Percentiles rank a stretch among this genome's conserved stretches.
These are phyloP conservation scores for Pseudochirops cupreus DNA, from an alignment of 2,797 vertebrate genomes.

Conservation along the genomic window DNA sequence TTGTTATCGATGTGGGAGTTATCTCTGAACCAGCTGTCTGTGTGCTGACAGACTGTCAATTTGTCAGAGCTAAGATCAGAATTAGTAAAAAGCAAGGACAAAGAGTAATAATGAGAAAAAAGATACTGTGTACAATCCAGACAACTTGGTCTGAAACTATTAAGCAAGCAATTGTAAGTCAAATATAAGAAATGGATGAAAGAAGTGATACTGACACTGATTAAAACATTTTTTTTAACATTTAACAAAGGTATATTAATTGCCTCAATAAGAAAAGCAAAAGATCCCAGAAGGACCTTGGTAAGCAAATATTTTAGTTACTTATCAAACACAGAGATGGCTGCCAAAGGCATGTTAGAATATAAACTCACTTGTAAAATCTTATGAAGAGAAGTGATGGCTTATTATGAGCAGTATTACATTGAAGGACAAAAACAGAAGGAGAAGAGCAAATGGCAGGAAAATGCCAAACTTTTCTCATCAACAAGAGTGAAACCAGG, in stretches of 20 bases:
- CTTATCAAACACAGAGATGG: neutral
- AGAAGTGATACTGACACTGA: neutral
- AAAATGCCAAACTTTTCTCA: neutral
- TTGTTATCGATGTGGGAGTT: neutral
- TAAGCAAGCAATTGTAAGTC: neutral
- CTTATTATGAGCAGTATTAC: neutral
- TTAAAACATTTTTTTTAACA: neutral
- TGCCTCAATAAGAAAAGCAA: neutral
- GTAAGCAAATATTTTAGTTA: neutral
- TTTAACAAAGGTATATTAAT: neutral
- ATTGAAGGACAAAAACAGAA: neutral
- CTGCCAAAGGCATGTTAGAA: neutral
- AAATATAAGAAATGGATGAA: neutral
- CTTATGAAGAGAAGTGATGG: neutral
- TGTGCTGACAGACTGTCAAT: neutral
- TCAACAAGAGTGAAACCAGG: neutral
- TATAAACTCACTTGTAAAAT: neutral
- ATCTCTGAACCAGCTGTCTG: neutral
- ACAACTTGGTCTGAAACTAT: neutral
- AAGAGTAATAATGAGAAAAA: slow-evolving; percentile 3
- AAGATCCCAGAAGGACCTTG: neutral
- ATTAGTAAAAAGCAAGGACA: neutral
- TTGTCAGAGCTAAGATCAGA: slow-evolving; percentile 4
- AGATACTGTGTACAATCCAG: neutral
- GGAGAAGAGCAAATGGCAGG: neutral